These are phyloP conservation scores for Phlogophora meticulosa DNA, from an alignment of 2,888 invertebrate genomes.

Conservation along the genomic window DNA sequence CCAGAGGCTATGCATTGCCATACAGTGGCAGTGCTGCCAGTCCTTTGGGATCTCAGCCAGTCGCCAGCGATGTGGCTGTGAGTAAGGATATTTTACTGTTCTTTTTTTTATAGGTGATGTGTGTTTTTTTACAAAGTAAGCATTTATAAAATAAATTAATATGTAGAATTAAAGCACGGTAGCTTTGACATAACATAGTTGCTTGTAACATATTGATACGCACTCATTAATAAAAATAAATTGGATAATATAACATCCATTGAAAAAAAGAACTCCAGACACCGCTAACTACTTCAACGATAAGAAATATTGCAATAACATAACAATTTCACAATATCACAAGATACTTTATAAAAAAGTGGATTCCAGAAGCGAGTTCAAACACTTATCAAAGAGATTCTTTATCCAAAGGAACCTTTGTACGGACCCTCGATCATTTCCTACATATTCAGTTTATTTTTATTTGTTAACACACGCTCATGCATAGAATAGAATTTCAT, in stretches of 20 bases:
- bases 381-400: constrained; percentile 46
- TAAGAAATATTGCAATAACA: neutral
- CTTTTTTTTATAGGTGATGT: no score
- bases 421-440: constrained; percentile 39
- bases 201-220: no score
- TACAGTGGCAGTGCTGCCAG: no score
- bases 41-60: no score
- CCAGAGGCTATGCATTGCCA: no score
- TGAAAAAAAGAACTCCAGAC: neutral
- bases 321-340: neutral
- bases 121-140: no score
- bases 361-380: constrained; percentile 23
- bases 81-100: no score
- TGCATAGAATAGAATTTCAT: constrained; percentile 11
- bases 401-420: constrained; percentile 49
- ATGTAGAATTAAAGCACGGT: no score
- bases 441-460: constrained; percentile 21
- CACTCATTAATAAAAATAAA: no score
- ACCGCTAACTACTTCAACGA: neutral
- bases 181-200: no score
- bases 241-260: neutral
- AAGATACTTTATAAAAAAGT: constrained; percentile 16
- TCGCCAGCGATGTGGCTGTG: no score
- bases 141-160: no score
- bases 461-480: constrained; percentile 41